A percentile compares a stretch with the other conserved stretches of the same genome.
phyloP scores from a whole-genome alignment of 2,888 invertebrate species.

The Patella caerulea region DNA sequence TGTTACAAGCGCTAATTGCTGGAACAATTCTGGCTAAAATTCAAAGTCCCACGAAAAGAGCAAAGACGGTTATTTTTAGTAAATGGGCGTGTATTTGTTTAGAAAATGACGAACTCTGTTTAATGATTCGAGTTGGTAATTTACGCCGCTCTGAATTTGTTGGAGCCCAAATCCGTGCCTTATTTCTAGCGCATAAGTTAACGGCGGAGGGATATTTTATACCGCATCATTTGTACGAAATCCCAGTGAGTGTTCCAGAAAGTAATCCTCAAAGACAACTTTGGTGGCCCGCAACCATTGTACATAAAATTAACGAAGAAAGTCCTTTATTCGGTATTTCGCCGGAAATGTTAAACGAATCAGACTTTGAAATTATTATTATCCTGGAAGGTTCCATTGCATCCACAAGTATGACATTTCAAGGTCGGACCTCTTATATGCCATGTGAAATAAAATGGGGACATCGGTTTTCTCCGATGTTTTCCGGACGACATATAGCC shows the following conservation, averaged over 20 bases:
- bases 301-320: constrained; percentile 89
- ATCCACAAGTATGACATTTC: constrained; percentile 78
- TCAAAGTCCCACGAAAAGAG: constrained; percentile 93
- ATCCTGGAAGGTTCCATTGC: constrained; percentile 92
- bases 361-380: constrained; percentile 93
- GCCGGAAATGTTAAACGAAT: constrained; percentile 89
- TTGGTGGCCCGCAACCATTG: constrained; percentile 96
- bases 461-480: constrained; percentile 52
- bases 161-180: constrained; percentile 92
- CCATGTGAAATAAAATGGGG: constrained; percentile 65
- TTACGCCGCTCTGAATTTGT: constrained; percentile 66
- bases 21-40: constrained; percentile 91
- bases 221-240: constrained; percentile 92
- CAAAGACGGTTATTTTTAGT: constrained; percentile 93
- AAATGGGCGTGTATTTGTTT: constrained; percentile 87
- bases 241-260: constrained; percentile 90
- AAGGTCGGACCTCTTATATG: constrained; percentile 71
- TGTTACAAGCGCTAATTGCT: constrained; percentile 79
- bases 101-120: constrained; percentile 65
- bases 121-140: constrained; percentile 71
- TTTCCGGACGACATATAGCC: constrained; percentile 3
- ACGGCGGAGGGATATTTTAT: constrained; percentile 91
- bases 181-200: constrained; percentile 91
- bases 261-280: constrained; percentile 94
- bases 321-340: constrained; percentile 91